Percentiles rank a stretch among this genome's conserved stretches.
Evolutionary conservation across 1,140 invertebrate species (phyloP).

Genomic region (Apolygus lucorum): DNA sequence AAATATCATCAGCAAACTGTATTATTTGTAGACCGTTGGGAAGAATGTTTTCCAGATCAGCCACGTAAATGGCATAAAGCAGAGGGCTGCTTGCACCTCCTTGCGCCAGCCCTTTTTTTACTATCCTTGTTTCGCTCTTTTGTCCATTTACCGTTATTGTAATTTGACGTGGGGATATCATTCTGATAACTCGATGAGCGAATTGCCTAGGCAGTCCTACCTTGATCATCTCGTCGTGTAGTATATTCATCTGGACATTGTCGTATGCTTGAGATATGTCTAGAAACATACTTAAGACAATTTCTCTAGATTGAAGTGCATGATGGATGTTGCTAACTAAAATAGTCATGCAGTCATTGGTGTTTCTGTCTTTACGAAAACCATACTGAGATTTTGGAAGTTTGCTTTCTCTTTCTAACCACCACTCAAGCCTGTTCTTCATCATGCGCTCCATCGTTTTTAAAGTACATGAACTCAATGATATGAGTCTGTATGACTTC

Average conservation of each 20-base stretch:
- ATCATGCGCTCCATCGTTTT: slow-evolving; percentile 11
- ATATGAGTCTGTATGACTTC: slow-evolving; percentile 11
- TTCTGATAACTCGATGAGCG: neutral
- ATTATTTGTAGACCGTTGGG: neutral
- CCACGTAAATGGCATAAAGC: slow-evolving; percentile 3
- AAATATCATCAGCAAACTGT: slow-evolving; percentile 15
- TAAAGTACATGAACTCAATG: slow-evolving; percentile 3
- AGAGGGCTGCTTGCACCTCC: neutral
- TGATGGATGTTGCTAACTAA: neutral
- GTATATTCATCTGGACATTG: neutral
- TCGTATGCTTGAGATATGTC: too few relatives aligned
- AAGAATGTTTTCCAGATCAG: neutral
- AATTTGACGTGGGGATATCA: slow-evolving; percentile 6
- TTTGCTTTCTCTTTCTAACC: neutral
- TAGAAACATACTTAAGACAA: neutral
- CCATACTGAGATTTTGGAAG: slow-evolving; percentile 10
- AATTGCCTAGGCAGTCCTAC: neutral
- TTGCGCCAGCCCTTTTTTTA: slow-evolving; percentile 10
- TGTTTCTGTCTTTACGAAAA: neutral
- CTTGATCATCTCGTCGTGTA: neutral
- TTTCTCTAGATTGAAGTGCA: neutral
- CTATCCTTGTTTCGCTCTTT: slow-evolving; percentile 1
- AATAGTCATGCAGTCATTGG: neutral
- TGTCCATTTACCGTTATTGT: neutral
- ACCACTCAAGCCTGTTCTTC: slow-evolving; percentile 9